Base-by-base conservation (phyloP, 2,797 vertebrate genomes). In the Tenualosa ilisha region DNA sequence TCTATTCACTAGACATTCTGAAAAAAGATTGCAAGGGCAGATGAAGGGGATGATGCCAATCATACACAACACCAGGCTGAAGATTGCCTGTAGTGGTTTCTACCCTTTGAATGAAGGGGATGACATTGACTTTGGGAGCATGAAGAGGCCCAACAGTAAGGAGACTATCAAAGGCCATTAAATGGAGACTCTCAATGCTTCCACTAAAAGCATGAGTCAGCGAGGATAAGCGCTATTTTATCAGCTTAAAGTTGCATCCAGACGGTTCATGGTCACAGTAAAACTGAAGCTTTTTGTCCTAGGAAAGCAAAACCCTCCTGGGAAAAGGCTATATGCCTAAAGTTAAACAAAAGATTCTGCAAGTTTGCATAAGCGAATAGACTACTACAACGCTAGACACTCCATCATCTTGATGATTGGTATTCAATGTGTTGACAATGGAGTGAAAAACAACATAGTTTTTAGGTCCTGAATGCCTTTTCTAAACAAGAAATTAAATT, bases 191-290 rank as follows among this genome's bases (percentile, higher is more conserved):
- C 72, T 79, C 37, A 79, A 79, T 15, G 8, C 72, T 46, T 15
- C 40, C 40, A 79, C 37, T 46, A 20, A 20, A 79, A 22, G 37
- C 72, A 46, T 46, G 72, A 79, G 72, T 79, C 40, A 79, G 72
- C 72, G 17, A 7, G 72, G 72, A 79, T 79, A 79, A 79, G 72
- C 15, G 22, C 40, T 79, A 79, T 40, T 79, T 79, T 43, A 79
- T 79, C 37, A 13, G 61, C 61, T 50, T 56, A 68, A 72, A 49
- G 61, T 22, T 79, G 17, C 72, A 79, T 79, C 15, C 72, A 46
- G 72, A 84, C 8, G 59, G 40, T 68, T 65, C 83, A 65, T 65
- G 43, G 63, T 43, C 40, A 20, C 72, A 43, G 40, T 46, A 40
- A 72, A 72, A 72, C 68, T 40, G 72, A 79, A 7, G 17, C 72